phyloP scores from a whole-genome alignment of 2,797 vertebrate species.

The Ptychobarbus kaznakovi region DNA sequence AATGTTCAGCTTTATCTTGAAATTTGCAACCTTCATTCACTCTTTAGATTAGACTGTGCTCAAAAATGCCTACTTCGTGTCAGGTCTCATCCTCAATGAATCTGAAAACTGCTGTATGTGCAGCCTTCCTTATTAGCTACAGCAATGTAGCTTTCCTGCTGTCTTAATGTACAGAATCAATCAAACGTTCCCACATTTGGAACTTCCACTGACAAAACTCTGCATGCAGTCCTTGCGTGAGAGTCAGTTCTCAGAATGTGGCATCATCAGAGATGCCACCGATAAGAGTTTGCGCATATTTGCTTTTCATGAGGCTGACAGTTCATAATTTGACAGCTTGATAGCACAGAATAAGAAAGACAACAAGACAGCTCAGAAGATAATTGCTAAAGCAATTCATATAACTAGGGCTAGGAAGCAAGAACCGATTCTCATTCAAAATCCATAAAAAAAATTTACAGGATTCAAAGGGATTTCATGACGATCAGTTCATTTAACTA shows the following conservation, averaged over 20 bases:
- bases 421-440: not conserved
- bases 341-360: not conserved
- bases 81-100: constrained; percentile 30
- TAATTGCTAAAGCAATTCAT: not conserved
- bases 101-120: constrained; percentile 38
- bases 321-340: constrained; percentile 1
- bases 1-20: constrained; percentile 7
- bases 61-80: not conserved
- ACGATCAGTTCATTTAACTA: not conserved
- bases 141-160: constrained; percentile 32
- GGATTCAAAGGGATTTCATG: not conserved
- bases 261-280: constrained; percentile 3
- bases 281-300: not conserved
- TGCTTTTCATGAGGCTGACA: constrained; percentile 8
- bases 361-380: not conserved
- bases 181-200: constrained; percentile 48
- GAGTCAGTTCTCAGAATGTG: not conserved
- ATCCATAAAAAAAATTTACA: not conserved
- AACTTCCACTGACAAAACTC: constrained; percentile 39
- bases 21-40: constrained; percentile 21
- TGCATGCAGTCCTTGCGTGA: constrained; percentile 3
- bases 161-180: constrained; percentile 59
- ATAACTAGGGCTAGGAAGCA: not conserved
- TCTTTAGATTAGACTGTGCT: constrained; percentile 31
- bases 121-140: constrained; percentile 51